Conservation (phyloP, 1,140 invertebrate genomes). For the Papilio machaon region DNA sequence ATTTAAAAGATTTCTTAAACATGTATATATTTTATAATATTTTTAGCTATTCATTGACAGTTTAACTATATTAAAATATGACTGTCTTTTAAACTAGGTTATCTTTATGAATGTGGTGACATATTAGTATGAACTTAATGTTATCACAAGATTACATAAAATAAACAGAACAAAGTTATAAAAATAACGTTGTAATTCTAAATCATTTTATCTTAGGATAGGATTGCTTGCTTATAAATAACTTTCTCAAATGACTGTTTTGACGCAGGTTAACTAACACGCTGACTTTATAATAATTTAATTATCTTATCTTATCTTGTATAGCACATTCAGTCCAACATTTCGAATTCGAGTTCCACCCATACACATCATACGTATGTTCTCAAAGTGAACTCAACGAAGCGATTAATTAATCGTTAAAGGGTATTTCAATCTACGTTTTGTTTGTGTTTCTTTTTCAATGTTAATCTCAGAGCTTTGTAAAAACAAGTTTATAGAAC, state of each 20-base stretch:
- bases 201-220: no score
- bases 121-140: not conserved
- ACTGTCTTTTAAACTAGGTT: not conserved
- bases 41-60: not conserved
- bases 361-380: not conserved
- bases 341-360: not conserved
- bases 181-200: no score
- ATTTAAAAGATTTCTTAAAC: no score
- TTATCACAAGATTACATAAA: not conserved
- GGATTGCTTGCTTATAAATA: no score
- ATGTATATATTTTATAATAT: no score
- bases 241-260: no score
- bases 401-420: not conserved
- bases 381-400: slow-evolving; percentile 3
- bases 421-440: slow-evolving; percentile 7
- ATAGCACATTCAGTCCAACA: not conserved
- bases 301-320: not conserved
- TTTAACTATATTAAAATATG: not conserved
- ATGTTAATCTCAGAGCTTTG: slow-evolving; percentile 2
- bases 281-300: not conserved
- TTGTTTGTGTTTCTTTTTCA: slow-evolving; percentile 15
- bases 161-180: not conserved
- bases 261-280: no score
- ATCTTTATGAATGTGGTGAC: not conserved
- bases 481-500: not conserved